Evolutionary conservation across 2,113 vertebrate species (phyloP), one percentile per base, ranked within the genome.

Genomic region (Carassius carassius): DNA sequence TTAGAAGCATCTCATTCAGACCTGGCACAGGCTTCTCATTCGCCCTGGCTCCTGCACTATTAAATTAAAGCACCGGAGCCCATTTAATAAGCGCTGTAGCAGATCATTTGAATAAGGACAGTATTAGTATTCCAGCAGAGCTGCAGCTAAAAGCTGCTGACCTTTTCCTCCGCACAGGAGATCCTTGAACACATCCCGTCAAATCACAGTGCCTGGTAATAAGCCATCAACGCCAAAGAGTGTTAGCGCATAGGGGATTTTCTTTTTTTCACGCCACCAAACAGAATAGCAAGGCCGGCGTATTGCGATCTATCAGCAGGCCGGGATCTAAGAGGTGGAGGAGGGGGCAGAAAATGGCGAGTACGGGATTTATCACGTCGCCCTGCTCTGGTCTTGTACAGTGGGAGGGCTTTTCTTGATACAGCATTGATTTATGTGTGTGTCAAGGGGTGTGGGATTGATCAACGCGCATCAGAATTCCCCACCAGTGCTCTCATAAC

Each of bases 21-120:
- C 12, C 92, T 93, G 94, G 96, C 96, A 94, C 94, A 91, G 93
- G 94, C 94, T 94, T 89, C 86, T 93, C 94, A 95, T 84, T 76
- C 51, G 84, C 70, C 96, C 94, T 92, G 94, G 96, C 95, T 85
- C 92, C 86, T 91, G 94, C 95, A 94, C 96, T 95, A 97, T 99
- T 99, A 97, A 98, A 99, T 97, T 97, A 97, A 96, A 96, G 95
- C 95, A 94, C 94, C 94, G 92, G 95, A 95, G 95, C 96, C 85
- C 87, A 78, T 98, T 98, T 98, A 97, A 98, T 98, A 99, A 99
- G 96, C 94, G 92, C 94, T 95, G 95, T 94, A 97, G 96, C 94
- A 95, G 96, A 95, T 97, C 94, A 99, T 99, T 99, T 98, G 96
- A 99, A 98, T 99, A 97, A 98, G 96, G 96, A 96, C 92, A 95